Conservation (phyloP, 2,113 vertebrate species). For the Nettapus auritus region DNA sequence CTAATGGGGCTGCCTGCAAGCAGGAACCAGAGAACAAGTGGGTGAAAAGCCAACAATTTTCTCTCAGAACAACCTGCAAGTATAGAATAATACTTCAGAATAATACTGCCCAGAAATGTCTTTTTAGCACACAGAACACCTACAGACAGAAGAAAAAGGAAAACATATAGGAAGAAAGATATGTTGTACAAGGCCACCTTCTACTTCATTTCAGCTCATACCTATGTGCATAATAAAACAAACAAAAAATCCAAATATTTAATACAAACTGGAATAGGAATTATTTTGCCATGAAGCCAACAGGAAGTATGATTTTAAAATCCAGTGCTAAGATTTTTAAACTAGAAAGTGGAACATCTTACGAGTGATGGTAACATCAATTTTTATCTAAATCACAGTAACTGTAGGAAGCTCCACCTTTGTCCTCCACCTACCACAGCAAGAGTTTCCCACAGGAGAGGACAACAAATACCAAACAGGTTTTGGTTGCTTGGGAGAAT, state of each 20-base stretch:
- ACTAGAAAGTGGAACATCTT: neutral
- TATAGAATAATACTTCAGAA: neutral
- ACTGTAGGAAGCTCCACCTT: neutral
- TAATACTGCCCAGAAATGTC: neutral
- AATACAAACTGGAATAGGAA: neutral
- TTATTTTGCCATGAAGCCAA: neutral
- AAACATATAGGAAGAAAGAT: neutral
- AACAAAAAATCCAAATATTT: neutral
- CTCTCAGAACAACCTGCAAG: neutral
- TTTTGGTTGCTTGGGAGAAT: conserved; percentile 13
- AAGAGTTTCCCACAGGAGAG: conserved; percentile 14
- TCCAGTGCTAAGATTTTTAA: neutral
- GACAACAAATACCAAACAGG: conserved; percentile 10
- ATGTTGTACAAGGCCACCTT: neutral
- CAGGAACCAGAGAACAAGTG: neutral
- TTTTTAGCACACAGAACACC: neutral
- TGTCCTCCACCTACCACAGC: neutral
- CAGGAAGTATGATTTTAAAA: neutral
- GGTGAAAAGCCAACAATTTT: neutral
- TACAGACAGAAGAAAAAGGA: neutral
- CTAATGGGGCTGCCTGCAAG: neutral
- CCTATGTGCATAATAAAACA: neutral
- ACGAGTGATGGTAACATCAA: neutral
- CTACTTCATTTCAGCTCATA: neutral
- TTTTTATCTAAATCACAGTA: conserved; percentile 20